These are phyloP conservation scores for Catalaphyllia jardinei DNA, from an alignment of 64 coral and sea anemone genomes.

Conservation along the genomic window DNA sequence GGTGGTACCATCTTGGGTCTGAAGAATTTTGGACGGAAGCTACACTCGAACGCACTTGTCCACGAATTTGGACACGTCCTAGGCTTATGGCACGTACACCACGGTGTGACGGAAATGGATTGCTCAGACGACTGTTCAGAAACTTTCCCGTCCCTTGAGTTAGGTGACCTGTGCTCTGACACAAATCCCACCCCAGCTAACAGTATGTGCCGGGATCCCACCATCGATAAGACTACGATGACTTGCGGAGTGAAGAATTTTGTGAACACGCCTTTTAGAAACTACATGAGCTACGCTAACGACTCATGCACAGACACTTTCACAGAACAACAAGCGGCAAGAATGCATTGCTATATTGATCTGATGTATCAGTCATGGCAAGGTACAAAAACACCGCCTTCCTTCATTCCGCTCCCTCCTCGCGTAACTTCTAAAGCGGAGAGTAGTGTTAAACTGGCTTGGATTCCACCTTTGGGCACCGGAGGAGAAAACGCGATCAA, in stretches of 20 bases:
- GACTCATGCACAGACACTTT: conserved; percentile 83
- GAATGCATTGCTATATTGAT: conserved; percentile 97
- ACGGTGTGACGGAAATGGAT: conserved; percentile 74
- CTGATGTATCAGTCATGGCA: conserved; percentile 95
- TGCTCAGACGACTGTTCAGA: conserved; percentile 90
- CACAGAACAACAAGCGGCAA: conserved; percentile 80
- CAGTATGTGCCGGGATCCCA: conserved; percentile 59
- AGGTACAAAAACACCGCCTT: conserved; percentile 60
- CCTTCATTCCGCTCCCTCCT: conserved; percentile 88
- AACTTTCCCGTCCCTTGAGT: conserved; percentile 81
- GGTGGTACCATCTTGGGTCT: conserved; percentile 78
- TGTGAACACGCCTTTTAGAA: conserved; percentile 71
- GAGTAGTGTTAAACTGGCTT: conserved; percentile 53
- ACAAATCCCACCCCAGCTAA: conserved; percentile 88
- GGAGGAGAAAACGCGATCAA: conserved; percentile 90
- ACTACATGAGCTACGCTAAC: conserved; percentile 96
- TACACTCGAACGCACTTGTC: conserved; percentile 66
- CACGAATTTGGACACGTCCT: conserved; percentile 96
- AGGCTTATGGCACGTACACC: conserved; percentile 87
- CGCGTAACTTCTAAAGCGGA: conserved; percentile 63
- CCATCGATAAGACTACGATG: not conserved
- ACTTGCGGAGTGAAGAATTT: conserved; percentile 59
- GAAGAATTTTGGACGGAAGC: conserved; percentile 62
- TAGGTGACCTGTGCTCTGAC: conserved; percentile 95
- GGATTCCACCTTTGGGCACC: conserved; percentile 91